phyloP scores from a whole-genome alignment of 2,888 invertebrate genomes.

The Athripsodes cinereus region DNA sequence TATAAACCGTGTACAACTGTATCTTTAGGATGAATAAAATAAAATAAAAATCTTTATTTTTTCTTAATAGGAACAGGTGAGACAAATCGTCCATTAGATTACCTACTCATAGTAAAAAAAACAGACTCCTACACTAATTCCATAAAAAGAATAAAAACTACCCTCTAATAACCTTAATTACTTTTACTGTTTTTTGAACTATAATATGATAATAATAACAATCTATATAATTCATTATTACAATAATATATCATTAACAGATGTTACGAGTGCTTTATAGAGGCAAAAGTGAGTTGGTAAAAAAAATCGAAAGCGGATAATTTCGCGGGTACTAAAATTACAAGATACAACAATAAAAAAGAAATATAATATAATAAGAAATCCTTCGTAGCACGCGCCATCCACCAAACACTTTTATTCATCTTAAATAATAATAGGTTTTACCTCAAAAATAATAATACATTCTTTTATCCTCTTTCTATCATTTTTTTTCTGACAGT shows the following conservation, averaged over 20 bases:
- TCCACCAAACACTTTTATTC: background rate
- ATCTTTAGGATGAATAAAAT: no score
- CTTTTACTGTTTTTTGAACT: no score
- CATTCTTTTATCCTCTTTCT: background rate
- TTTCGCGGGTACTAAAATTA: background rate
- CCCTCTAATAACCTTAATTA: no score
- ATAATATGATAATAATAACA: no score
- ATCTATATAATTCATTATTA: no score
- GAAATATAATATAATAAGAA: slow-evolving; percentile 2
- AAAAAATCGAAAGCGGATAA: slow-evolving; percentile 1
- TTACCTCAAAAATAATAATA: slow-evolving; percentile 8
- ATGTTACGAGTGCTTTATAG: background rate
- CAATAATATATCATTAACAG: background rate
- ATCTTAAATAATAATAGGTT: slow-evolving; percentile 9
- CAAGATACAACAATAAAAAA: background rate
- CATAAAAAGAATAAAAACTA: no score
- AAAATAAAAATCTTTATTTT: no score
- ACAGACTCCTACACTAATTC: no score
- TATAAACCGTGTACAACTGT: no score
- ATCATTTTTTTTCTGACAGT: background rate
- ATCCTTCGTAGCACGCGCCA: slow-evolving; percentile 10
- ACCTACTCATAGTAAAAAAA: no score
- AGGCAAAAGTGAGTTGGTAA: background rate
- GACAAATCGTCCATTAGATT: no score
- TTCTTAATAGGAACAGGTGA: no score